A percentile compares a stretch with the other conserved stretches of the same genome.
Conservation (phyloP, 2,113 vertebrate genomes). For the Lota lota region DNA sequence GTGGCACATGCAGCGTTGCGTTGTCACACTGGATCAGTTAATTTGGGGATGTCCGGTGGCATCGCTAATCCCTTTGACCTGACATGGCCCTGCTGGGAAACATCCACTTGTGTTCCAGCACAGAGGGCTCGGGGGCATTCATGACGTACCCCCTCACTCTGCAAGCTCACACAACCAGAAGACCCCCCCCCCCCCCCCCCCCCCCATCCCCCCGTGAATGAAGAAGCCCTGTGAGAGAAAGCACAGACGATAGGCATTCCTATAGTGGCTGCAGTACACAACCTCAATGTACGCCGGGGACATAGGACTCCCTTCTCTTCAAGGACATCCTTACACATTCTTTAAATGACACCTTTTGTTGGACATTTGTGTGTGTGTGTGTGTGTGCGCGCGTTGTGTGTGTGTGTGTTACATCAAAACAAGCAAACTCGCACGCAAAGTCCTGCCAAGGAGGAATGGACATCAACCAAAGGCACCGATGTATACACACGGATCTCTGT, state of each 20-base stretch:
- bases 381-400: no score
- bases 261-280: not conserved
- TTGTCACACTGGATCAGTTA: slow-evolving; percentile 52
- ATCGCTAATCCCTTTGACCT: slow-evolving; percentile 67
- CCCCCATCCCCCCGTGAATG: not conserved
- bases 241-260: slow-evolving; percentile 3
- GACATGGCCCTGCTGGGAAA: slow-evolving; percentile 55
- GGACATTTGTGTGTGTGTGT: no score
- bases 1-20: slow-evolving; percentile 38
- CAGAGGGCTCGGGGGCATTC: slow-evolving; percentile 39
- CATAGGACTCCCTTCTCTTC: no score
- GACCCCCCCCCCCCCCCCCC: not conserved
- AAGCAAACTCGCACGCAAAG: no score
- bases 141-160: slow-evolving; percentile 27
- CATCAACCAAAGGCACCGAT: slow-evolving; percentile 47
- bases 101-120: slow-evolving; percentile 43
- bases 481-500: slow-evolving; percentile 34
- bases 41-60: slow-evolving; percentile 66
- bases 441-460: slow-evolving; percentile 32
- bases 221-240: not conserved
- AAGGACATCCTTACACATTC: no score
- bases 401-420: no score
- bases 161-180: slow-evolving; percentile 21
- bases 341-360: no score
- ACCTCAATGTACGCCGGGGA: no score